Percentiles rank a stretch among this genome's conserved stretches.
Conservation (phyloP, 1,140 invertebrate genomes). For the Drosophila gunungcola region DNA sequence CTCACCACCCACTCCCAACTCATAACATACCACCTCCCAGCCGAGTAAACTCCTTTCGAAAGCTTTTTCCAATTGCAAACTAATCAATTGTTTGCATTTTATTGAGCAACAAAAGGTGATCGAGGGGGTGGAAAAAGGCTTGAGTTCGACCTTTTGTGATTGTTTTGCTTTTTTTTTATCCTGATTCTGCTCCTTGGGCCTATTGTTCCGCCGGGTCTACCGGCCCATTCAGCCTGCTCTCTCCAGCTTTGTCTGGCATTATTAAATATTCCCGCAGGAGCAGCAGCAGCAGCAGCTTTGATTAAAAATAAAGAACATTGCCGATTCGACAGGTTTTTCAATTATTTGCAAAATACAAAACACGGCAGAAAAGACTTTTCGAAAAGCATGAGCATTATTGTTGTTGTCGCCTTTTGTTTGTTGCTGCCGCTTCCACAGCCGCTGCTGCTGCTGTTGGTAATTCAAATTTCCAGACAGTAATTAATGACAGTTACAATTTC, state of each 20-base stretch:
- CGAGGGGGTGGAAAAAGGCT: constrained; percentile 56
- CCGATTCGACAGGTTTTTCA: constrained; percentile 81
- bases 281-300: constrained; percentile 47
- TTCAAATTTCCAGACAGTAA: constrained; percentile 84
- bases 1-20: neutral
- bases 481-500: constrained; percentile 84
- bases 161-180: constrained; percentile 26
- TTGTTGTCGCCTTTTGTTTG: constrained; percentile 16
- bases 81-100: constrained; percentile 83
- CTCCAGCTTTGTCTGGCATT: constrained; percentile 64
- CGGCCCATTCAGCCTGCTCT: constrained; percentile 53
- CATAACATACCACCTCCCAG: neutral
- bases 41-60: constrained; percentile 11
- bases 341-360: constrained; percentile 62
- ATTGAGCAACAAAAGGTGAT: constrained; percentile 73
- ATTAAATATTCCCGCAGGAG: constrained; percentile 80
- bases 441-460: constrained; percentile 58
- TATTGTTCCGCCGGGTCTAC: constrained; percentile 46
- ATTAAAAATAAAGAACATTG: constrained; percentile 71
- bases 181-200: constrained; percentile 33
- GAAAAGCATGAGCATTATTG: constrained; percentile 22
- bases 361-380: constrained; percentile 23
- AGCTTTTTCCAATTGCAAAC: constrained; percentile 75
- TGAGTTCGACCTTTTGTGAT: constrained; percentile 77
- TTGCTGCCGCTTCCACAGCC: constrained; percentile 14